Evolutionary conservation across 2,888 invertebrate genomes (phyloP).

Genomic region (Drosophila affinis): DNA sequence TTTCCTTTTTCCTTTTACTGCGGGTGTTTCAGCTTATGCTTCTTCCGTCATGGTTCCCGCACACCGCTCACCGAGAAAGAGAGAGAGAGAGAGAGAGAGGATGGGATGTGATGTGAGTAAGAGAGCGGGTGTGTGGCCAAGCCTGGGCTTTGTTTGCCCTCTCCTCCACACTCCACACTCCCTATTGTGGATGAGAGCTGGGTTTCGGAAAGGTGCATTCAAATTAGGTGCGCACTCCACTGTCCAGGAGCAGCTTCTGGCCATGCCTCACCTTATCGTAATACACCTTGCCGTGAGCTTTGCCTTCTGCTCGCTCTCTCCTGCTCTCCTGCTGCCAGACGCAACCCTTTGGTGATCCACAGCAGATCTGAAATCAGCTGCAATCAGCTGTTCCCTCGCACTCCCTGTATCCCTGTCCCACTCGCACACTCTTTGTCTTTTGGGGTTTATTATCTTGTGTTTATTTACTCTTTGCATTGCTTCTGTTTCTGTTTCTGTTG

Average conservation of each 20-base stretch:
- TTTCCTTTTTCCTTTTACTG: background rate
- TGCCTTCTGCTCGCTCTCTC: background rate
- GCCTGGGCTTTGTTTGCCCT: conserved; percentile 9
- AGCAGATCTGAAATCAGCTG: conserved; percentile 68
- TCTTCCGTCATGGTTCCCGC: conserved; percentile 72
- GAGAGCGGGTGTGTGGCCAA: conserved; percentile 2
- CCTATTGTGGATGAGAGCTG: background rate
- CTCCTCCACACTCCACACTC: background rate
- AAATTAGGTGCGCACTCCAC: background rate
- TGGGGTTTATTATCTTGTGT: conserved; percentile 47
- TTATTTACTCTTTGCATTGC: conserved; percentile 64
- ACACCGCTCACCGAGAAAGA: conserved; percentile 47
- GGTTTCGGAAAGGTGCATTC: too few relatives aligned
- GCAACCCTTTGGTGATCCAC: conserved; percentile 28
- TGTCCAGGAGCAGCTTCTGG: background rate
- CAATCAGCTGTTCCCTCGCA: conserved; percentile 73
- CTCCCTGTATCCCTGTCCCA: conserved; percentile 3
- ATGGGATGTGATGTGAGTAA: background rate
- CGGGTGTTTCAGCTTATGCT: conserved; percentile 59
- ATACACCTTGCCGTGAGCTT: background rate
- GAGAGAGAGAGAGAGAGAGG: conserved; percentile 1
- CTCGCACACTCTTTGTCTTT: conserved; percentile 9
- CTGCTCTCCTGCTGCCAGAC: too few relatives aligned
- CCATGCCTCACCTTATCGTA: background rate
- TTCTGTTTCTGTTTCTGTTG: conserved; percentile 31